Evolutionary conservation across 2,797 vertebrate genomes (phyloP).

Genomic region (Scolopax bukidnonensis): DNA sequence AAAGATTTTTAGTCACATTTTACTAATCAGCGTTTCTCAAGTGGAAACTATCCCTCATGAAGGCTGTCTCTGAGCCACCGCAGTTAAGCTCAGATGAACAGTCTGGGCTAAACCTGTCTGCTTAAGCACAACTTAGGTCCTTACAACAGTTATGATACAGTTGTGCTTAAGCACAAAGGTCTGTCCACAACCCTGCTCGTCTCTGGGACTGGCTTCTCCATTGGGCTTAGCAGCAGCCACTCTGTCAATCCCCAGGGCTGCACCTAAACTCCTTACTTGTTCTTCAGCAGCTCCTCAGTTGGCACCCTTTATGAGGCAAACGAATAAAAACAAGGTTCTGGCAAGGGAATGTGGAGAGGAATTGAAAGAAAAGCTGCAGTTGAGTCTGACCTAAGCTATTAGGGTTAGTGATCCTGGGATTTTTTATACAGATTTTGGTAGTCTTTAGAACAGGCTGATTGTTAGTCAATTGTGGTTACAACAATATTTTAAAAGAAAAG

Average conservation of each 20-base stretch:
- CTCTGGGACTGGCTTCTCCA: not conserved
- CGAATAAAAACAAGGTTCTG: not conserved
- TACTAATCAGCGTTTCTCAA: not conserved
- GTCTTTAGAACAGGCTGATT: not conserved
- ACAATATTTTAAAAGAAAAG: not conserved
- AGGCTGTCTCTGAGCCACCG: not conserved
- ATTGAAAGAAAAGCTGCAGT: not conserved
- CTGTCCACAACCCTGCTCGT: not conserved
- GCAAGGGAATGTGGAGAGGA: not conserved
- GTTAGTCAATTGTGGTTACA: not conserved
- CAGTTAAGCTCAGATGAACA: not conserved
- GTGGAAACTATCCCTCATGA: not conserved
- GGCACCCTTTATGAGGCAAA: not conserved
- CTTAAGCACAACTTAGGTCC: not conserved
- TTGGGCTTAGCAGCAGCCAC: not conserved
- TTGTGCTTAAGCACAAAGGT: not conserved
- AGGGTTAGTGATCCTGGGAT: not conserved
- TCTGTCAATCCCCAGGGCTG: not conserved
- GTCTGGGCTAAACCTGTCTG: not conserved
- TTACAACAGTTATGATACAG: no score
- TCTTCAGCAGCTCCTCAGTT: not conserved
- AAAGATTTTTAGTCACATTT: not conserved
- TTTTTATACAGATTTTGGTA: not conserved
- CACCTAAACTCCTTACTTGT: not conserved
- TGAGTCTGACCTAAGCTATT: not conserved